Evolutionary conservation across 2,888 invertebrate genomes (phyloP).

Genomic region (Drosophila barbarae): DNA sequence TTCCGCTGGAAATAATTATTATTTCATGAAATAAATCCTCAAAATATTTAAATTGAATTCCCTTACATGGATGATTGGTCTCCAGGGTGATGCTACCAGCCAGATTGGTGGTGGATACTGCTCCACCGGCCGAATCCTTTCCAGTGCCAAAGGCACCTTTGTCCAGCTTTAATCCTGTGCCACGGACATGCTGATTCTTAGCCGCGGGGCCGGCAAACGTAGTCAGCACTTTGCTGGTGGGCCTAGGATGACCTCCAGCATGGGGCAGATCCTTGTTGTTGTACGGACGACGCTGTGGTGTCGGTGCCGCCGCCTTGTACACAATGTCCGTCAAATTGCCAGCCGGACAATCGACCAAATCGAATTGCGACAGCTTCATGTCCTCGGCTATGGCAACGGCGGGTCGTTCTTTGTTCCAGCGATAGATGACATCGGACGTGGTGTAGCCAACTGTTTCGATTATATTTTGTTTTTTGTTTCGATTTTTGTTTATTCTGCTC

Average conservation of each 20-base stretch:
- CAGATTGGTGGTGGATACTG: conserved; percentile 37
- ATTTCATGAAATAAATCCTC: not conserved
- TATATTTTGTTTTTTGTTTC: conserved; percentile 5
- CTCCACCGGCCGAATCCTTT: conserved; percentile 47
- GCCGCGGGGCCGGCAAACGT: conserved; percentile 73
- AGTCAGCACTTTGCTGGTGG: conserved; percentile 59
- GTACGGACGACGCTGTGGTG: conserved; percentile 41
- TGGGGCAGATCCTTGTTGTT: conserved; percentile 57
- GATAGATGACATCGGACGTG: conserved; percentile 86
- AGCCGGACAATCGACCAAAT: conserved; percentile 87
- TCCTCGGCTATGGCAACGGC: conserved; percentile 88
- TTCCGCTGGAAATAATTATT: conserved; percentile 81
- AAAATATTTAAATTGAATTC: not conserved
- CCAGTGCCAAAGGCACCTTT: conserved; percentile 68
- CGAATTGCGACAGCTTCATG: conserved; percentile 92
- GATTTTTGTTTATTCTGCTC: conserved; percentile 4
- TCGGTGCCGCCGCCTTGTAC: conserved; percentile 77
- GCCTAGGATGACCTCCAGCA: conserved; percentile 30
- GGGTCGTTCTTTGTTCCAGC: conserved; percentile 86
- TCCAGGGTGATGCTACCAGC: conserved; percentile 65
- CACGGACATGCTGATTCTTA: conserved; percentile 75
- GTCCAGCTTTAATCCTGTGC: conserved; percentile 74
- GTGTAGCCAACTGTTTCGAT: conserved; percentile 85
- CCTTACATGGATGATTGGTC: conserved; percentile 72
- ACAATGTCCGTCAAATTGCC: conserved; percentile 84